These are phyloP conservation scores for Drosophila saltans DNA, from an alignment of 1,140 invertebrate genomes.

Conservation along the genomic window DNA sequence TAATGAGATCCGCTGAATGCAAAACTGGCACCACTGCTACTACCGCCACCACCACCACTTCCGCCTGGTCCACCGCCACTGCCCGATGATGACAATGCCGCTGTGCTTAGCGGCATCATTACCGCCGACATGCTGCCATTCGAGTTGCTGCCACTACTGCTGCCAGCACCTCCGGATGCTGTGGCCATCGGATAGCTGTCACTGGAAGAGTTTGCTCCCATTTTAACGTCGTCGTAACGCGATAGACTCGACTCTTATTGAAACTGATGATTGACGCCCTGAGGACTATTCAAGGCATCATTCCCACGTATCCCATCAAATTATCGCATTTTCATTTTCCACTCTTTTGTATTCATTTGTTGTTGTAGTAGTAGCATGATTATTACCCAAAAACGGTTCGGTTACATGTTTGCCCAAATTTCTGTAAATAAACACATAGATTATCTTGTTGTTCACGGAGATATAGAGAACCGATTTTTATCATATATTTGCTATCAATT, in stretches of 20 bases:
- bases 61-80: constrained; percentile 25
- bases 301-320: constrained; percentile 4
- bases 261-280: neutral
- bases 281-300: constrained; percentile 3
- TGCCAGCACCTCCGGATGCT: constrained; percentile 33
- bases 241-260: neutral
- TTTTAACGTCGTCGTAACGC: constrained; percentile 22
- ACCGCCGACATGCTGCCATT: constrained; percentile 48
- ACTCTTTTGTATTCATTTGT: constrained; percentile 4
- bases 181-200: constrained; percentile 62
- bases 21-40: constrained; percentile 26
- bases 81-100: constrained; percentile 24
- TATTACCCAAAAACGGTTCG: neutral
- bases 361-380: neutral
- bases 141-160: constrained; percentile 37
- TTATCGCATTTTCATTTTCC: constrained; percentile 17
- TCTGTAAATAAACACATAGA: neutral
- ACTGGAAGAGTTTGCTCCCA: constrained; percentile 75
- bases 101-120: constrained; percentile 35
- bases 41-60: constrained; percentile 24
- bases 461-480: too few species aligned
- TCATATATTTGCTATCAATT: too few species aligned
- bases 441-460: neutral
- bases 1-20: constrained; percentile 57
- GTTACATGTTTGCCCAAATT: constrained; percentile 1